Evolutionary conservation across 2,113 vertebrate species (phyloP), one percentile per base, ranked within the genome.

Genomic region (Sorex fumeus): DNA sequence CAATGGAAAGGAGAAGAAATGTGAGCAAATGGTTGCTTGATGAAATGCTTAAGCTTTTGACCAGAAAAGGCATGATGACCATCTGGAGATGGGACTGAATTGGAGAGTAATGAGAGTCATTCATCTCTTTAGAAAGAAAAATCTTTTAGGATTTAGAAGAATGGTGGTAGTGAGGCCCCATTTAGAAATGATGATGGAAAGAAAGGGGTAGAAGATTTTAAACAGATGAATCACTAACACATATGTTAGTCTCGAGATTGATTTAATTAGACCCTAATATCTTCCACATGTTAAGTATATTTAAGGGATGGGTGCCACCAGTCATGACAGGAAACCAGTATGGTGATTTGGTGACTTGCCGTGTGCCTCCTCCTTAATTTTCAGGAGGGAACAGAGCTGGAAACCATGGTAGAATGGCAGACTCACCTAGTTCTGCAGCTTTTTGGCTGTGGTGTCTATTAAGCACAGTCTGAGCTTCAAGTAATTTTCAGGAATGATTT

Each of bases 1-100:
- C 23, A 77, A 27, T 86, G 57, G 6, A 90, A 95, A 90, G 36
- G 43, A 76, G 45, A 76, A 90, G 72, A 60, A 91, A 69, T 67
- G 8, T 92, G 69, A 83, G 34, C 16, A 78, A 34, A 40, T 47
- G 30, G 60, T 80, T 84, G 18, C 47, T 80, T 87, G 75, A 72
- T 67, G 67, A 87, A 71, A 57, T 92, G n/a, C 78, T 92, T 79
- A 75, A 18, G 6, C 64, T 77, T 89, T 91, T 88, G 8, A 66
- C 9, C 40, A 70, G 19, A 23, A 43, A 72, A 30, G 23, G 34
- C 8, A 32, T 66, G 71, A 50, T 69, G 77, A 81, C 45, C 23
- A 47, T 72, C 18, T 72, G 34, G 69, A 78, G 64, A 50, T 76
- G 36, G 23, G 23, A 32, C 50, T 90, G 75, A 67, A 40, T 34